phyloP scores from a whole-genome alignment of 2,113 vertebrate genomes.

The Cochlearius cochlearius region DNA sequence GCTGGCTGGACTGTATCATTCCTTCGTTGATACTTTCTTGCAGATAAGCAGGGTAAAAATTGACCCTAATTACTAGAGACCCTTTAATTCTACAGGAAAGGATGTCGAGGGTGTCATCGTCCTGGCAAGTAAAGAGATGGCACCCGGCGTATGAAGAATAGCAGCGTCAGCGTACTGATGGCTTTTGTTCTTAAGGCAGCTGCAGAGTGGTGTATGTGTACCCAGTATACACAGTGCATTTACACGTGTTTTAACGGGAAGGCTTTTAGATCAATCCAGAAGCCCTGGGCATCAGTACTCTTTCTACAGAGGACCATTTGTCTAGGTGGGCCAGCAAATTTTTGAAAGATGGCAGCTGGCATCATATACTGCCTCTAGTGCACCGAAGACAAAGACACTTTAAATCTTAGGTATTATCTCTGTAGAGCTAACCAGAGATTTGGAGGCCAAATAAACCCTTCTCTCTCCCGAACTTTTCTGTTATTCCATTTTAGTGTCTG shows the following conservation, averaged over 20 bases:
- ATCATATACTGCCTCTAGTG: not conserved
- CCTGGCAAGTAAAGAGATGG: not conserved
- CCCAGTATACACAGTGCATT: not conserved
- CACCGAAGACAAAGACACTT: constrained; percentile 42
- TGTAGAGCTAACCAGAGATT: constrained; percentile 16
- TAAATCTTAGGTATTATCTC: not conserved
- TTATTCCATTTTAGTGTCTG: constrained; percentile 16
- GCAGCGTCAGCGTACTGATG: not conserved
- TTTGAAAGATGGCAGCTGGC: constrained; percentile 22
- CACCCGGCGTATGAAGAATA: not conserved
- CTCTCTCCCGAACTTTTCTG: not conserved
- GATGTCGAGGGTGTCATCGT: not conserved
- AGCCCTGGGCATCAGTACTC: not conserved
- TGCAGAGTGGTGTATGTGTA: not conserved
- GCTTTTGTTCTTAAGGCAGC: not conserved
- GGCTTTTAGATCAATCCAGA: not conserved
- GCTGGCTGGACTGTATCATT: constrained; percentile 18
- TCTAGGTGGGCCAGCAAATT: not conserved
- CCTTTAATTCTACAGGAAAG: constrained; percentile 21
- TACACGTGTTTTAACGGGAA: not conserved
- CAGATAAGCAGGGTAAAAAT: constrained; percentile 29
- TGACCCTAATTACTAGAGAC: not conserved
- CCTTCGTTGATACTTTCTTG: constrained; percentile 32
- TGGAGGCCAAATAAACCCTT: constrained; percentile 14
- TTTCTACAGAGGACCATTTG: not conserved